Conservation (phyloP, 2,113 vertebrate genomes). For the Sakesphorus luctuosus region DNA sequence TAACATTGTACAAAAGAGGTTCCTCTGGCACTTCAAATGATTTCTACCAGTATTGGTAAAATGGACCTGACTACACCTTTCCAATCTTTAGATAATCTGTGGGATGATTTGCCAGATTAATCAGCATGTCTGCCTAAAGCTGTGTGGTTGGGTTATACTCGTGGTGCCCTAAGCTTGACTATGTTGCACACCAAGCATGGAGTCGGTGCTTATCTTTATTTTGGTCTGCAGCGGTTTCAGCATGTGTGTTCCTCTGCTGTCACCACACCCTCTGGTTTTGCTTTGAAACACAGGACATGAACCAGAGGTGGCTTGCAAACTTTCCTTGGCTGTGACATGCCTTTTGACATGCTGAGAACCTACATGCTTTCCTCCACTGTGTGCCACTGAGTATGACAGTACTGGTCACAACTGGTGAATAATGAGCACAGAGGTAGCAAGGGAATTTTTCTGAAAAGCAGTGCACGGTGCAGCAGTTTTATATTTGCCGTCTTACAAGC, state of each 20-base stretch:
- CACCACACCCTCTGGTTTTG: background rate
- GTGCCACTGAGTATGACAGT: background rate
- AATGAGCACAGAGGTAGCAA: background rate
- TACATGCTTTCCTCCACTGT: background rate
- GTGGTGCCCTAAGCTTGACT: background rate
- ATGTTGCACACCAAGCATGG: rapidly evolving
- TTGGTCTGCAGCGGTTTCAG: background rate
- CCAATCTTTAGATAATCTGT: background rate
- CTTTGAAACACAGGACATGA: background rate
- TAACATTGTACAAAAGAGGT: background rate
- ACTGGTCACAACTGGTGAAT: background rate
- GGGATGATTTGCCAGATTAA: background rate
- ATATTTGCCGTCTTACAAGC: background rate
- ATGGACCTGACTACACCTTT: background rate
- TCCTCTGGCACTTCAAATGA: background rate
- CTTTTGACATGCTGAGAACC: background rate
- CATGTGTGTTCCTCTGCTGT: background rate
- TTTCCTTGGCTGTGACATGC: background rate
- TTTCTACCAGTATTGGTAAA: background rate
- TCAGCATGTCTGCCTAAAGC: background rate
- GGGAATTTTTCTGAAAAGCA: background rate
- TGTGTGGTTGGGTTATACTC: background rate
- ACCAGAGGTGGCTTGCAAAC: background rate
- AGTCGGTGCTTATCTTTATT: background rate
- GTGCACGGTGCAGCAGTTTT: background rate